A percentile compares a stretch with the other conserved stretches of the same genome.
Evolutionary conservation across 2,888 invertebrate species (phyloP).

Genomic region (Dendrolimus pini): DNA sequence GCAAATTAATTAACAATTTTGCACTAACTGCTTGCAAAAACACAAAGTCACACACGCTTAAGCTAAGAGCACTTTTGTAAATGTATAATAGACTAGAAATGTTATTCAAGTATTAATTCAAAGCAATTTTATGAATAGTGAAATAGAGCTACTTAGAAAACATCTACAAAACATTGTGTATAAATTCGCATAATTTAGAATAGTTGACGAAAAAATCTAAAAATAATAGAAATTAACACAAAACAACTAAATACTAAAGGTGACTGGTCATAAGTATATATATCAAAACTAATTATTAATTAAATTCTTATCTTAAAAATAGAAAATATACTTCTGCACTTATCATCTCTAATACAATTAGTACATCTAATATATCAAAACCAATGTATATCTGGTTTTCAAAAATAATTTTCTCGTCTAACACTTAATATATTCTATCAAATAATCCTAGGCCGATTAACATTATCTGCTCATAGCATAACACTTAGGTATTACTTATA

Average conservation of each 20-base stretch:
- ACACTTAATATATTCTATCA: constrained; percentile 32
- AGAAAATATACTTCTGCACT: background rate
- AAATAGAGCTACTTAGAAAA: constrained; percentile 18
- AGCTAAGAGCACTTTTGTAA: constrained; percentile 39
- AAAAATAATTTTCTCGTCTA: constrained; percentile 17
- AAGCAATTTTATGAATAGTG: constrained; percentile 9
- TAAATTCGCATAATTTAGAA: background rate
- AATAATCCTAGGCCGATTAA: constrained; percentile 58
- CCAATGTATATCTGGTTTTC: constrained; percentile 58
- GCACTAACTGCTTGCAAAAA: constrained; percentile 69
- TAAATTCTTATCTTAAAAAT: background rate
- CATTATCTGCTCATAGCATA: constrained; percentile 31
- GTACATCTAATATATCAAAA: constrained; percentile 30
- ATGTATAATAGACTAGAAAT: constrained; percentile 17
- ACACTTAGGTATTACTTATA: constrained; percentile 34
- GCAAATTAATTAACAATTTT: constrained; percentile 33
- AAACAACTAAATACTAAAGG: constrained; percentile 27
- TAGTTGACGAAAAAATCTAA: background rate
- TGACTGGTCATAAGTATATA: constrained; percentile 53
- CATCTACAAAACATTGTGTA: background rate
- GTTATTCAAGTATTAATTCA: constrained; percentile 14
- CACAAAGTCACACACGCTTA: constrained; percentile 57
- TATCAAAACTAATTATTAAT: constrained; percentile 14
- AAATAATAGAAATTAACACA: background rate
- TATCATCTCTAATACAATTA: constrained; percentile 15